A percentile compares a stretch with the other conserved stretches of the same genome.
phyloP scores from a whole-genome alignment of 2,797 vertebrate species.

The Acestrorhynchus altus region DNA sequence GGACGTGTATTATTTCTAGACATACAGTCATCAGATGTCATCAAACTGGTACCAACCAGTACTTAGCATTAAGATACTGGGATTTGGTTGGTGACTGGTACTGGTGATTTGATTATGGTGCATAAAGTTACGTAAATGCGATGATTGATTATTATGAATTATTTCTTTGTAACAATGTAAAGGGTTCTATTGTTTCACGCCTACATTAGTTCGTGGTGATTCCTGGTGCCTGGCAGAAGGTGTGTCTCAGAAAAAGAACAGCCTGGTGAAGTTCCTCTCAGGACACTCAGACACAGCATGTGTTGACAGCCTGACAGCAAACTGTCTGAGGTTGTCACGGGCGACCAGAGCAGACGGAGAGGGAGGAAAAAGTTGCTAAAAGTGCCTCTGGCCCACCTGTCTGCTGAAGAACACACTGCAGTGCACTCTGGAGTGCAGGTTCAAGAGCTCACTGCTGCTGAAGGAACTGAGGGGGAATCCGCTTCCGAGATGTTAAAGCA shows the following conservation, averaged over 20 bases:
- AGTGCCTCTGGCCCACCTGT: slow-evolving; percentile 26
- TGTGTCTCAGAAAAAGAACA: slow-evolving; percentile 20
- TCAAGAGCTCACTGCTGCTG: neutral
- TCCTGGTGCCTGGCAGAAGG: slow-evolving; percentile 2
- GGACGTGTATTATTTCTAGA: too few species aligned
- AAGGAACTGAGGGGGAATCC: neutral
- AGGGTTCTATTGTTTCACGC: too few species aligned
- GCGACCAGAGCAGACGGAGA: slow-evolving; percentile 15
- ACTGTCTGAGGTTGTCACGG: slow-evolving; percentile 45
- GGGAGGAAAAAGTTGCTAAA: slow-evolving; percentile 25
- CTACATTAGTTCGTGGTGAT: neutral
- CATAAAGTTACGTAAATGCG: too few species aligned
- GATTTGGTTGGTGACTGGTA: too few species aligned
- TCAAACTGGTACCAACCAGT: too few species aligned
- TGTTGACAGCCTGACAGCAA: slow-evolving; percentile 43
- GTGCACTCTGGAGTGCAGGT: neutral
- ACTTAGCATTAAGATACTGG: too few species aligned
- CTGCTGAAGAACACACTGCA: slow-evolving; percentile 18
- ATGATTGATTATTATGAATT: too few species aligned
- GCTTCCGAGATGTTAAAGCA: neutral
- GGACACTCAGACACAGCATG: slow-evolving; percentile 11
- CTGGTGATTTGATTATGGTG: too few species aligned
- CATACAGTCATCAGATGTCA: too few species aligned
- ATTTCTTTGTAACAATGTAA: too few species aligned
- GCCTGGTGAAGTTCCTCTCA: slow-evolving; percentile 28